Percentiles rank a stretch among this genome's conserved stretches.
These are phyloP conservation scores for Calliscelio sp. DNA, from an alignment of 2,888 invertebrate genomes.

Conservation along the genomic window DNA sequence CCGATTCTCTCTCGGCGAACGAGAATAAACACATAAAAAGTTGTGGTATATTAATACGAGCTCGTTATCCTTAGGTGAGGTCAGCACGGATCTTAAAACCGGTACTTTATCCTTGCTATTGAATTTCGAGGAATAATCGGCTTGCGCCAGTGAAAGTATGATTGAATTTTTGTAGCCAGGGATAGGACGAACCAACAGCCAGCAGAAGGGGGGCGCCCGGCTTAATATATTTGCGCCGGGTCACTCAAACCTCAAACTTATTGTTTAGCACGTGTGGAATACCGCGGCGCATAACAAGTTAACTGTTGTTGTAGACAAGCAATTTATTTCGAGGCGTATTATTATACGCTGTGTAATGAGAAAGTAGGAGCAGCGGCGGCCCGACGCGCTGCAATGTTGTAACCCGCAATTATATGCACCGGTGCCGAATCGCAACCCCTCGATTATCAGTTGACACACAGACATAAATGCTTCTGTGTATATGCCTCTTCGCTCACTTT, in stretches of 20 bases:
- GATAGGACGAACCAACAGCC: too few species aligned
- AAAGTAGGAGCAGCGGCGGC: constrained; percentile 49
- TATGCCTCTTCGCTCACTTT: too few species aligned
- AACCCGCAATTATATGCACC: constrained; percentile 59
- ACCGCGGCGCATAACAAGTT: constrained; percentile 53
- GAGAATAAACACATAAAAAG: constrained; percentile 57
- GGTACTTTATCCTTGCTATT: constrained; percentile 73
- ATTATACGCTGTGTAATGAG: constrained; percentile 56
- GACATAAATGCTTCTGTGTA: too few species aligned
- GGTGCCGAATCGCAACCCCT: constrained; percentile 32
- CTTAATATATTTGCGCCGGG: constrained; percentile 39
- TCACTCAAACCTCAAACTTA: constrained; percentile 39
- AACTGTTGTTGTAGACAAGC: constrained; percentile 61
- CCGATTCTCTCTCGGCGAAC: constrained; percentile 17
- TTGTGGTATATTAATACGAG: constrained; percentile 54
- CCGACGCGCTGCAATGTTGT: constrained; percentile 51
- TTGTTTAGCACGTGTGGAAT: constrained; percentile 53
- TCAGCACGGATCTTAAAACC: constrained; percentile 66
- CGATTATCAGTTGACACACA: constrained; percentile 14
- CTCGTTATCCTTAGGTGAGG: constrained; percentile 66
- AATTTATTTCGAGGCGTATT: constrained; percentile 63
- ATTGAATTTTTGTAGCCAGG: constrained; percentile 63
- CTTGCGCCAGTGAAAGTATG: constrained; percentile 66
- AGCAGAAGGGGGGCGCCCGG: constrained; percentile 40
- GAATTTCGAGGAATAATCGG: constrained; percentile 67